Percentiles rank a stretch among this genome's conserved stretches.
phyloP scores from a whole-genome alignment of 2,888 invertebrate species.

The Spicauda simplicius region DNA sequence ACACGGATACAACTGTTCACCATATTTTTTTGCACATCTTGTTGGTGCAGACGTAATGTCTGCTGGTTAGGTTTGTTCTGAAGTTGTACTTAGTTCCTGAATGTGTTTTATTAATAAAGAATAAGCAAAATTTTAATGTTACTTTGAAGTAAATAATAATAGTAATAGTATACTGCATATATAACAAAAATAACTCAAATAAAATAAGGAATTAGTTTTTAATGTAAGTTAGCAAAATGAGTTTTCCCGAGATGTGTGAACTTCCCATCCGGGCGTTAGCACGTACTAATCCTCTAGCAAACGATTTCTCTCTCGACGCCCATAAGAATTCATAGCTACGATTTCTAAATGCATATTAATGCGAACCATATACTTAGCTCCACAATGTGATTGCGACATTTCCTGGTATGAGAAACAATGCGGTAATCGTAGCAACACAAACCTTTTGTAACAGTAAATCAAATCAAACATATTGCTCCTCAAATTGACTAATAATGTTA shows the following conservation, averaged over 20 bases:
- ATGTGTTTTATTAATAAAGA: no score
- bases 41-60: no score
- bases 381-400: slow-evolving; percentile 69
- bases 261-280: background rate
- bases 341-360: slow-evolving; percentile 72
- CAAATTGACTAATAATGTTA: slow-evolving; percentile 30
- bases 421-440: slow-evolving; percentile 34
- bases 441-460: slow-evolving; percentile 32
- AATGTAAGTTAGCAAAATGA: background rate
- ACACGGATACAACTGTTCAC: no score
- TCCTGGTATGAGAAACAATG: slow-evolving; percentile 59
- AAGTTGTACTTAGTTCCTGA: no score
- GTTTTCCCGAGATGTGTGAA: background rate
- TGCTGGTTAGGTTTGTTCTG: no score
- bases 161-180: no score
- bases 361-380: slow-evolving; percentile 63
- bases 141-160: no score
- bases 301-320: slow-evolving; percentile 30
- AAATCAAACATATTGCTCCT: slow-evolving; percentile 12
- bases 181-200: background rate
- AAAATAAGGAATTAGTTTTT: background rate
- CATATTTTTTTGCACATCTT: no score
- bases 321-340: slow-evolving; percentile 33
- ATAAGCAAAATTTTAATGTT: no score
- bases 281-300: slow-evolving; percentile 29